Base-by-base conservation (phyloP, 1,140 invertebrate species). In the Piezodorus guildinii region DNA sequence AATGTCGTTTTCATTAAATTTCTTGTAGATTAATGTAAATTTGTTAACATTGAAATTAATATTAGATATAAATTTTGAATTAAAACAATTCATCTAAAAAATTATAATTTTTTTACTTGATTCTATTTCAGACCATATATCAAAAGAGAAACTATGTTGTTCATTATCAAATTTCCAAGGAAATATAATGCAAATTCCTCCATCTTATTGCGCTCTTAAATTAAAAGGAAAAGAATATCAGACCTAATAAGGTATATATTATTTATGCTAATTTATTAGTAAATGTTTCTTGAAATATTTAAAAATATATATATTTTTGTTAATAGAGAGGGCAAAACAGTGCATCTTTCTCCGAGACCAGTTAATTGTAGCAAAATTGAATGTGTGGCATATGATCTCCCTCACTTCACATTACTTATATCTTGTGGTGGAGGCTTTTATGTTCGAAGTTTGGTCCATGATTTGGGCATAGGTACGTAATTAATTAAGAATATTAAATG, bases 341-440 rank as follows among this genome's bases (percentile, higher is more conserved):
- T 51, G 12, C 16, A 51, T 51, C 14, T 46, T 16, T 15, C 23
- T 27, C 25, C 46, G 30, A 62, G 61, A 25, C 21, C 39, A 19
- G 63, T 70, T 14, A 43, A 51, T 12, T 70, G 68, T 39, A 58
- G 66, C 45, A 62, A 49, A 34, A 64, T 69, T 5, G 62, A 66
- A 63, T 69, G 68, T 43, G 65, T 64, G 0, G 60, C 68, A 23
- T 72, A 69, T 56, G 62, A 54, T 45, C 70, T 68, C 10, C 71
- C 71, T 16, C 68, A 67, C 63, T 72, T 72, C 45, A 69, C 67
- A 14, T 27, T 72, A 15, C 59, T 67, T n/a, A 63, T 72, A 14
- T 54, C 64, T 15, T 72, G 71, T 63, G 70, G 70, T 17, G 67
- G 68, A 0, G 71, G 71, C 3, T 72, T 72, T 54, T 72, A 72